A percentile compares a stretch with the other conserved stretches of the same genome.
phyloP scores from a whole-genome alignment of 2,113 vertebrate species.

The Oreochromis spilurus region DNA sequence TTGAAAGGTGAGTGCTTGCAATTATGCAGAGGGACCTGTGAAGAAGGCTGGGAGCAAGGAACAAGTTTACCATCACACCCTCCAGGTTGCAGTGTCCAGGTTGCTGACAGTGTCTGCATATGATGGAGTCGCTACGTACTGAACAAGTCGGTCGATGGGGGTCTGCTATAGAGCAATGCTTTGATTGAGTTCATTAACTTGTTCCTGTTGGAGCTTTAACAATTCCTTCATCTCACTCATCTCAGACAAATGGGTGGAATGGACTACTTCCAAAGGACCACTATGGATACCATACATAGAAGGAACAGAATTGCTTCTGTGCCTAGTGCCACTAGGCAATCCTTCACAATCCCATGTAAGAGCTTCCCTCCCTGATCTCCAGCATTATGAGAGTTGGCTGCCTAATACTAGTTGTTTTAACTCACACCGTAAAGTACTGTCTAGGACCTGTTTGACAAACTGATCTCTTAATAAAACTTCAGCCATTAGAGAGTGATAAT shows the following conservation, averaged over 20 bases:
- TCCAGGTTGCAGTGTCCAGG: too few species aligned
- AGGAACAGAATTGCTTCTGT: not conserved
- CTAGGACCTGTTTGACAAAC: not conserved
- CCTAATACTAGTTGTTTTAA: too few species aligned
- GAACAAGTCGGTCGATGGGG: fast-evolving
- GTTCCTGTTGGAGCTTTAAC: not conserved
- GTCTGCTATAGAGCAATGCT: fast-evolving
- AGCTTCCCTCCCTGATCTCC: too few species aligned
- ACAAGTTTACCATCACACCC: too few species aligned
- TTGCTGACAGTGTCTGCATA: not conserved
- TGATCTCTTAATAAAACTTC: not conserved
- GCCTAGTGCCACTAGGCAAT: too few species aligned
- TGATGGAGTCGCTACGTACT: fast-evolving
- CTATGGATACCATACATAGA: fast-evolving
- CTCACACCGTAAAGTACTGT: too few species aligned
- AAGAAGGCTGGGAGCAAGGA: too few species aligned
- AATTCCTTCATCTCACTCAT: not conserved
- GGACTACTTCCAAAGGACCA: too few species aligned
- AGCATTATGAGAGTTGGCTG: too few species aligned
- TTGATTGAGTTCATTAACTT: not conserved
- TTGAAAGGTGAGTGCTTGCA: fast-evolving
- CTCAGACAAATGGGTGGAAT: fast-evolving
- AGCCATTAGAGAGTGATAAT: too few species aligned
- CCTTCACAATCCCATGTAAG: too few species aligned
- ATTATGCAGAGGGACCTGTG: not conserved